Conservation (phyloP, 2,888 invertebrate genomes). For the Agonopterix alstromeriana region DNA sequence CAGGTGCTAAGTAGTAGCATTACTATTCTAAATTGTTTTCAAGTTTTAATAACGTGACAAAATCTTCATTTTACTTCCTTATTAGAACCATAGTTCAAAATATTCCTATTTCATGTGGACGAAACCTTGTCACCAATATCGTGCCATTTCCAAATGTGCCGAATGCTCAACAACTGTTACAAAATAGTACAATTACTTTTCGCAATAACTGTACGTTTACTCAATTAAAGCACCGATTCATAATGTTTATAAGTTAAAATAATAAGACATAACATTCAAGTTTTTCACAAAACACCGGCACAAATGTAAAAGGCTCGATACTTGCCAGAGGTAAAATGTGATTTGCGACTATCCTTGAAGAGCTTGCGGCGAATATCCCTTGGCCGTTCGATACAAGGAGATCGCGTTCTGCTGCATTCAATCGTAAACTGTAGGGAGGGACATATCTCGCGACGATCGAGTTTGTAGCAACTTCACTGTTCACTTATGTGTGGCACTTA, state of each 20-base stretch:
- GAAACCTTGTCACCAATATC: conserved; percentile 5
- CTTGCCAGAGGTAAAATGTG: conserved; percentile 29
- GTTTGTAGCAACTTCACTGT: conserved; percentile 54
- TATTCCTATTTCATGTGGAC: neutral
- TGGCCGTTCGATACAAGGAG: conserved; percentile 47
- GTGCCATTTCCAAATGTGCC: conserved; percentile 18
- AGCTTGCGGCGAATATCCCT: conserved; percentile 45
- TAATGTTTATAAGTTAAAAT: conserved; percentile 8
- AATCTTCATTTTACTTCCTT: neutral
- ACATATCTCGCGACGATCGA: conserved; percentile 44
- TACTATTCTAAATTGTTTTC: conserved; percentile 8
- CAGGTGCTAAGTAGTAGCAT: conserved; percentile 58
- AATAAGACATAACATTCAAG: neutral
- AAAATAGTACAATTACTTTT: conserved; percentile 28
- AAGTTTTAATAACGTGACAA: neutral
- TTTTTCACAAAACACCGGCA: conserved; percentile 35
- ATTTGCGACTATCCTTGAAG: conserved; percentile 58
- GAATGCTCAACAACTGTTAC: conserved; percentile 29
- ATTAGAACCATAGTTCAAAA: neutral
- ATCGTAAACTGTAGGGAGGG: conserved; percentile 44
- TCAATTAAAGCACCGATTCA: conserved; percentile 21
- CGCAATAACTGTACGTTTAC: conserved; percentile 29
- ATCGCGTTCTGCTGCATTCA: conserved; percentile 51
- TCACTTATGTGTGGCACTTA: conserved; percentile 60
- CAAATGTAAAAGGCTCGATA: conserved; percentile 35